Base-by-base conservation (phyloP, 1,140 invertebrate species). In the Holcopasites calliopsidis region DNA sequence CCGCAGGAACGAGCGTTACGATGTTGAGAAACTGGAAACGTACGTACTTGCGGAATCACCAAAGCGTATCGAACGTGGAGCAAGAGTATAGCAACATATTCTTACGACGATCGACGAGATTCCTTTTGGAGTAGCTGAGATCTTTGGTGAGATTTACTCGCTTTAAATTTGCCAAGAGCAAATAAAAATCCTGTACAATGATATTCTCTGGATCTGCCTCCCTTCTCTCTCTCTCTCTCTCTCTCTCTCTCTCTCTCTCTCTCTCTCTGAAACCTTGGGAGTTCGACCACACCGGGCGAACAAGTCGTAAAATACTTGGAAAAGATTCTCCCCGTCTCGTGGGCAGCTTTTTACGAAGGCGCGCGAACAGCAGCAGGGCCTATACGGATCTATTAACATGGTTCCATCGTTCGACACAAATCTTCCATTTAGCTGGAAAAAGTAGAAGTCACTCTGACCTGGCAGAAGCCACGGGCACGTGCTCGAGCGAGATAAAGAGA, bases 381-480 rank as follows among this genome's bases (percentile, higher is more conserved):
- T 28, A 35, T 47, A 55, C 50, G 66, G 55, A 44, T 58, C 80
- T 64, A 79, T 82, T 83, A 82, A 83, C 81, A 83, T 66, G 65
- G 49, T 78, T 73, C 75, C 81, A 75, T 79, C 70, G 60, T 28
- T n/a, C 40, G 81, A 83, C 80, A 83, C 76, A 70, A 74, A 83
- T 83, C 80, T 70, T 71, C n/a, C 44, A 44, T 82, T 82, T 76
- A 65, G 42, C 1, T 50, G 40, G 71, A 83, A 83, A 68, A 66
- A 40, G n/a, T 60, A 58, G 40, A 50, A 18, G n/a, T 58, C 16
- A n/a, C 47, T n/a, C 42, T 28, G 54, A 72, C 38, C 68, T 44
- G 55, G 16, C 44, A n/a, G 28, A 40, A 74, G 47, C 58, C 47
- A 11, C 58, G 42, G 66, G 35, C 76, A 62, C 80, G 79, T 81